Evolutionary conservation across 2,113 vertebrate genomes (phyloP).

Genomic region (Myrmophylax atrothorax): DNA sequence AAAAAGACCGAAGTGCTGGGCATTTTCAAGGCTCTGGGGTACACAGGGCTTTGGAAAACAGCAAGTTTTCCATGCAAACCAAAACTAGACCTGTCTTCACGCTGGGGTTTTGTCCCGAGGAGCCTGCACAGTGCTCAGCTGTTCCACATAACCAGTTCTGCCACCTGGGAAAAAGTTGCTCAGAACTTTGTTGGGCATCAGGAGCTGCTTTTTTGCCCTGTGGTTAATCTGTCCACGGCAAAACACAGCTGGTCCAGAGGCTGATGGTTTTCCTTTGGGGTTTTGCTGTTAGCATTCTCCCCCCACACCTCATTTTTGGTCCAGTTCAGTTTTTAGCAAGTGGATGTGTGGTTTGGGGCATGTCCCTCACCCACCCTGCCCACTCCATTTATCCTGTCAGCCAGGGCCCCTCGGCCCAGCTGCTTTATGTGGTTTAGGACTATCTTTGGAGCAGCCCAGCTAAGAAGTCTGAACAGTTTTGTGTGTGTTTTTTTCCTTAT

Average conservation of each 20-base stretch:
- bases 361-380: not conserved
- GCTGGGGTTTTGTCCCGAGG: not conserved
- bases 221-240: fast-evolving
- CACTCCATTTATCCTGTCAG: not conserved
- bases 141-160: not conserved
- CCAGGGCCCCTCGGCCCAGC: not conserved
- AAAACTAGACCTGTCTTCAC: not conserved
- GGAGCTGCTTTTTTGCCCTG: not conserved
- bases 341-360: not conserved
- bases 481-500: fast-evolving
- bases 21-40: not conserved
- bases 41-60: not conserved
- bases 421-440: fast-evolving
- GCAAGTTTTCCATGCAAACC: not conserved
- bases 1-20: not conserved
- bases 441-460: not conserved
- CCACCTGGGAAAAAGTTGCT: not conserved
- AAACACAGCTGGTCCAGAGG: not conserved
- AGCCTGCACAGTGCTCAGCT: not conserved
- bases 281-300: fast-evolving
- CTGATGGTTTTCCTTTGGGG: not conserved
- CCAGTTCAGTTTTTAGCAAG: not conserved
- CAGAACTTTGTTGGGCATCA: not conserved
- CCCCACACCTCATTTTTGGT: fast-evolving
- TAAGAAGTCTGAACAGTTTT: not conserved